A percentile compares a stretch with the other conserved stretches of the same genome.
Conservation (phyloP, 2,888 invertebrate species). For the Eupithecia exiguata region DNA sequence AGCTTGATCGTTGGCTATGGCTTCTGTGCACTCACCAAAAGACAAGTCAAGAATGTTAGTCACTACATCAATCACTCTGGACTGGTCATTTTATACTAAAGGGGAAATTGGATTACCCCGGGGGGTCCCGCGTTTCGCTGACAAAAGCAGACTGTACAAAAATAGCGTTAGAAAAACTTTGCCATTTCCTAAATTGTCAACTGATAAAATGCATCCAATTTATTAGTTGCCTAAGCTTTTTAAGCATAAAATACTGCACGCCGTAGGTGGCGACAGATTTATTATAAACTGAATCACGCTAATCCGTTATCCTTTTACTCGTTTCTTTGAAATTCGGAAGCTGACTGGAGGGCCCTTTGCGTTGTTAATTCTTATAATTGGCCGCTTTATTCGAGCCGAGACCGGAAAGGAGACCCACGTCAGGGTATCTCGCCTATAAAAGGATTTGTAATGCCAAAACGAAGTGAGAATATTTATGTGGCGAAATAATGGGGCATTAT, state of each 20-base stretch:
- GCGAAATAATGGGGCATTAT: slow-evolving; percentile 58
- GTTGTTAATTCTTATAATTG: slow-evolving; percentile 77
- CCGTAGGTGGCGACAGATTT: slow-evolving; percentile 43
- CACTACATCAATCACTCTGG: slow-evolving; percentile 47
- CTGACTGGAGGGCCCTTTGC: slow-evolving; percentile 65
- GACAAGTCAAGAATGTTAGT: slow-evolving; percentile 43
- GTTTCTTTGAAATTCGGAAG: slow-evolving; percentile 80
- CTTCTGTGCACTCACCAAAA: slow-evolving; percentile 37
- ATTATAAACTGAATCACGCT: slow-evolving; percentile 67
- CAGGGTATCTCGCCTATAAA: slow-evolving; percentile 70
- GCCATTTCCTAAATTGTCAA: slow-evolving; percentile 50
- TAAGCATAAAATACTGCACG: slow-evolving; percentile 47
- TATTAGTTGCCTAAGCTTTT: slow-evolving; percentile 35
- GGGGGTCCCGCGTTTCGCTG: slow-evolving; percentile 63
- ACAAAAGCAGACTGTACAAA: slow-evolving; percentile 65
- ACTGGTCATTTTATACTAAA: slow-evolving; percentile 56
- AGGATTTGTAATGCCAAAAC: slow-evolving; percentile 75
- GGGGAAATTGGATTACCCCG: slow-evolving; percentile 68
- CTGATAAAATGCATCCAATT: slow-evolving; percentile 42
- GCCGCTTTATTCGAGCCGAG: slow-evolving; percentile 66
- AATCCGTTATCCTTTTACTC: slow-evolving; percentile 67
- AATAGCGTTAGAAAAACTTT: slow-evolving; percentile 58
- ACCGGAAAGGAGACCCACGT: slow-evolving; percentile 80
- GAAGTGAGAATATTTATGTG: slow-evolving; percentile 65
- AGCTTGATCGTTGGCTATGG: slow-evolving; percentile 45